Conservation (phyloP, 2,113 vertebrate genomes). For the Osmerus eperlanus region DNA sequence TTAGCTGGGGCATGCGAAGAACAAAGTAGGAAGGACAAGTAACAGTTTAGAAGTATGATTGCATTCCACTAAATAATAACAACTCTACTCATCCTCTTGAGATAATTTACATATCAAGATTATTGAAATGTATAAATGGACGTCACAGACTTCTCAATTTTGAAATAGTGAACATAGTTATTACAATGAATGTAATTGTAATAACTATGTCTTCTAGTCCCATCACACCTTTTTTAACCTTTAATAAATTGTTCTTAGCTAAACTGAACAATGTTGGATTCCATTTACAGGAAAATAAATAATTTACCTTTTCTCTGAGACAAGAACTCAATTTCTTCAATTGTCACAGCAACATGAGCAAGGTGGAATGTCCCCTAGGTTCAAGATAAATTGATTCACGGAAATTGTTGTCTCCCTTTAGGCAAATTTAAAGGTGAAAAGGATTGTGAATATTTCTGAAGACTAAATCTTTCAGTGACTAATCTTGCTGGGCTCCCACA, state of each 20-base stretch:
- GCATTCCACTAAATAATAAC: conserved; percentile 8
- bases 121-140: conserved; percentile 26
- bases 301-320: conserved; percentile 14
- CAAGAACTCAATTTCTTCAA: not conserved
- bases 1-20: too few species aligned
- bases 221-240: conserved; percentile 15
- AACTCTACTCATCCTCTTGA: conserved; percentile 4
- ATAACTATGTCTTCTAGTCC: conserved; percentile 24
- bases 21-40: conserved; percentile 13
- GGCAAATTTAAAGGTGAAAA: too few species aligned
- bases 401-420: not conserved
- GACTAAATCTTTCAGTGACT: too few species aligned
- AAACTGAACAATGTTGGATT: too few species aligned
- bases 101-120: conserved; percentile 39
- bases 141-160: conserved; percentile 10
- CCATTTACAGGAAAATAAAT: not conserved
- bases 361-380: not conserved
- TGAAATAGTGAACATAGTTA: conserved; percentile 13
- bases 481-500: conserved; percentile 66
- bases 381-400: not conserved
- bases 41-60: conserved; percentile 23
- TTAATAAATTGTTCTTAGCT: too few species aligned
- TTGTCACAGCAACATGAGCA: not conserved
- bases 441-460: too few species aligned
- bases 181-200: conserved; percentile 20